Percentiles rank a stretch among this genome's conserved stretches.
These are phyloP conservation scores for Eueides isabella DNA, from an alignment of 1,140 invertebrate genomes.

Conservation along the genomic window DNA sequence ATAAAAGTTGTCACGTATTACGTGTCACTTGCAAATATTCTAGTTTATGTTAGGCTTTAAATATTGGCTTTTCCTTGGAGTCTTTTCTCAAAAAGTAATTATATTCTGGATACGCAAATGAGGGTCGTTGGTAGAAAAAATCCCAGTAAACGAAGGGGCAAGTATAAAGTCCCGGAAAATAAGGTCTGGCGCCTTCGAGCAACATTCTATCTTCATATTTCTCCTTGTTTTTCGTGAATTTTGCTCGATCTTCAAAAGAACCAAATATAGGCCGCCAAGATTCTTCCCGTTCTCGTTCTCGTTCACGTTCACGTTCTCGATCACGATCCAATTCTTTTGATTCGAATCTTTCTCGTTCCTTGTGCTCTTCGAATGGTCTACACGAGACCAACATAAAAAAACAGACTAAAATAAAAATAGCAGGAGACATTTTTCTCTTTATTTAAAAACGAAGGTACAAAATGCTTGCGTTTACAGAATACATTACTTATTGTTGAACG, in stretches of 20 bases:
- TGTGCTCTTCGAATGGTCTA: conserved; percentile 20
- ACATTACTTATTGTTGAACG: neutral
- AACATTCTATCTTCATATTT: conserved; percentile 39
- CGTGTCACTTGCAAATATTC: too few species aligned
- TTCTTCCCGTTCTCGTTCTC: conserved; percentile 25
- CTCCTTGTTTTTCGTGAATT: conserved; percentile 32
- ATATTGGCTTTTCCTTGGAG: conserved; percentile 31
- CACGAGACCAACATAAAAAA: conserved; percentile 14
- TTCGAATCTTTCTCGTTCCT: conserved; percentile 13
- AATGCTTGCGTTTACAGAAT: conserved; percentile 2
- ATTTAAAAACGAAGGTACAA: neutral
- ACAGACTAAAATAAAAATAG: conserved; percentile 19
- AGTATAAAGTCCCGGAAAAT: conserved; percentile 34
- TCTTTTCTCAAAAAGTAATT: conserved; percentile 35
- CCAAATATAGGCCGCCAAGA: conserved; percentile 32
- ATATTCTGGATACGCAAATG: conserved; percentile 28
- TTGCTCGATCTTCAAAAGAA: conserved; percentile 28
- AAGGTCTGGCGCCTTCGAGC: conserved; percentile 20
- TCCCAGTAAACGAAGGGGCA: conserved; percentile 37
- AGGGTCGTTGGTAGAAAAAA: conserved; percentile 25
- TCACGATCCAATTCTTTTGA: conserved; percentile 15
- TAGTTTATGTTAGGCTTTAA: neutral
- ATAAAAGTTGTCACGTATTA: neutral
- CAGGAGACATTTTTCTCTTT: conserved; percentile 19
- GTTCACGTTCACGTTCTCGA: conserved; percentile 8